Evolutionary conservation across 2,797 vertebrate genomes (phyloP).

Genomic region (Gambusia yucatana): DNA sequence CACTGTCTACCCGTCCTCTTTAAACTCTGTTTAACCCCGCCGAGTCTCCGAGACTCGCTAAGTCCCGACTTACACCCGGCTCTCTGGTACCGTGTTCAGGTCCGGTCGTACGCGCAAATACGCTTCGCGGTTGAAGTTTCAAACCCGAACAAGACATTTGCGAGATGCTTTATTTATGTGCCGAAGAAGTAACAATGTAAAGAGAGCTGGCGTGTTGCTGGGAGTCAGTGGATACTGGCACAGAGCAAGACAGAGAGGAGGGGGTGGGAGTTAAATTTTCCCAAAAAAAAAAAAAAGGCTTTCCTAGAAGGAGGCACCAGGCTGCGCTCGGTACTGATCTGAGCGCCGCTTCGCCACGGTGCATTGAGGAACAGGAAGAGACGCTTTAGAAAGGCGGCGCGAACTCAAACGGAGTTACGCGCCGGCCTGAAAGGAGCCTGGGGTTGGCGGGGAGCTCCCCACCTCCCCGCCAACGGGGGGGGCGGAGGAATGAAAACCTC

Average conservation of each 20-base stretch:
- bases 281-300: slow-evolving; percentile 38
- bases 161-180: not conserved
- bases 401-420: slow-evolving; percentile 74
- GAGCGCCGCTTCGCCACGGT: slow-evolving; percentile 65
- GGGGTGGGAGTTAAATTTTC: not conserved
- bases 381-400: slow-evolving; percentile 67
- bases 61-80: slow-evolving; percentile 2
- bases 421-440: slow-evolving; percentile 78
- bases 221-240: slow-evolving; percentile 58
- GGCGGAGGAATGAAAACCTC: slow-evolving; percentile 66
- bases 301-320: slow-evolving; percentile 63
- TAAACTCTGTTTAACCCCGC: slow-evolving; percentile 70
- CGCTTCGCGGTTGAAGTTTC: not conserved
- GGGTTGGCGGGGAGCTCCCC: slow-evolving; percentile 71
- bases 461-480: slow-evolving; percentile 67
- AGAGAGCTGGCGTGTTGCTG: slow-evolving; percentile 31
- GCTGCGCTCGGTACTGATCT: slow-evolving; percentile 76
- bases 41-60: slow-evolving; percentile 12
- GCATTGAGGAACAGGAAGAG: slow-evolving; percentile 78
- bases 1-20: slow-evolving; percentile 52
- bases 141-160: not conserved
- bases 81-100: not conserved
- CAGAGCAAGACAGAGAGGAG: slow-evolving; percentile 28
- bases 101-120: not conserved
- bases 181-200: not conserved